Evolutionary conservation across 2,888 invertebrate genomes (phyloP).

Genomic region (Synanthedon myopaeformis): DNA sequence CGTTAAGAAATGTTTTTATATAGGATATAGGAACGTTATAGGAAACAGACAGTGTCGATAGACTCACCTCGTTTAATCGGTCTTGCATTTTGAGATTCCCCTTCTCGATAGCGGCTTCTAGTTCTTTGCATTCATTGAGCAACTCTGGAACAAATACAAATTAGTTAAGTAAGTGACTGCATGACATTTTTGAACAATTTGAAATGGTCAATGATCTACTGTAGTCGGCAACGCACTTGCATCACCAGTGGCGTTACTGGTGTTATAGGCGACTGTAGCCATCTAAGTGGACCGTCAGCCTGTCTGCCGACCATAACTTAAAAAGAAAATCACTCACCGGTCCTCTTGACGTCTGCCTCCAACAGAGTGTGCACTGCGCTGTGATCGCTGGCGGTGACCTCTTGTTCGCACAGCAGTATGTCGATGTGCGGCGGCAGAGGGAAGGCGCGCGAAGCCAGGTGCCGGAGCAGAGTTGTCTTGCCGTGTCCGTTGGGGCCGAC

Average conservation of each 20-base stretch:
- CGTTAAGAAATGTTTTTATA: neutral
- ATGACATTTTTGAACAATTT: neutral
- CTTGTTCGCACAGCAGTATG: constrained; percentile 97
- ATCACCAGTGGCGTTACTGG: too few relatives aligned
- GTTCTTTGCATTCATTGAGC: constrained; percentile 83
- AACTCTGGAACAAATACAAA: constrained; percentile 51
- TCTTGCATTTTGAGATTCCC: constrained; percentile 82
- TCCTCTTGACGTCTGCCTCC: constrained; percentile 92
- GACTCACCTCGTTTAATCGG: constrained; percentile 79
- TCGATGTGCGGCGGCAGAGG: constrained; percentile 96
- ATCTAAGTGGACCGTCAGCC: neutral
- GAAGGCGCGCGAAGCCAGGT: constrained; percentile 90
- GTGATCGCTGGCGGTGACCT: constrained; percentile 94
- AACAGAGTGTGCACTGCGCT: constrained; percentile 94
- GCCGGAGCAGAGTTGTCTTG: constrained; percentile 95
- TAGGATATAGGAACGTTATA: too few relatives aligned
- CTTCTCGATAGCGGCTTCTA: constrained; percentile 80
- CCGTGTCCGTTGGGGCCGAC: constrained; percentile 99
- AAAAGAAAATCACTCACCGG: constrained; percentile 38
- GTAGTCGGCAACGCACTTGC: too few relatives aligned
- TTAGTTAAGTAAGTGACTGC: too few relatives aligned
- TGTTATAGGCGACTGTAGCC: neutral
- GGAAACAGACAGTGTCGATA: neutral
- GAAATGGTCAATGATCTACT: neutral
- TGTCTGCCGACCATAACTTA: too few relatives aligned